These are phyloP conservation scores for Anguilla marmorata DNA, from an alignment of 2,797 vertebrate species.

Conservation along the genomic window DNA sequence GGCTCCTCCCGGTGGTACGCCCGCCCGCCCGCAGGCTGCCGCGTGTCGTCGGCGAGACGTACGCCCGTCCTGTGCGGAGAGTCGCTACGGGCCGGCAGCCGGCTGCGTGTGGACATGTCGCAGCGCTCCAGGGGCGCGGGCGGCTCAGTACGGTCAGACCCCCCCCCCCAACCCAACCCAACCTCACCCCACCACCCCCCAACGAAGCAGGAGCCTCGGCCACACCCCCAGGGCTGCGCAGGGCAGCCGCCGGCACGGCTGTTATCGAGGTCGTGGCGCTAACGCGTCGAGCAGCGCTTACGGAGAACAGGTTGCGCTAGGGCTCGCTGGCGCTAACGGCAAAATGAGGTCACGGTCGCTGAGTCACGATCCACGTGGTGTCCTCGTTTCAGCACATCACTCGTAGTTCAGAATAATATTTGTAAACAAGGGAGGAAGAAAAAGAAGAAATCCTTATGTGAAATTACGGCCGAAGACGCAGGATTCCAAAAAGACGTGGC, in stretches of 20 bases:
- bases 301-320: neutral
- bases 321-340: neutral
- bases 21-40: neutral
- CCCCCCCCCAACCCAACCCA: too few species aligned
- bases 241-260: neutral
- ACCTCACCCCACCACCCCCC: too few species aligned
- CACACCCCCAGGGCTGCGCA: neutral
- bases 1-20: too few species aligned
- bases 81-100: too few species aligned
- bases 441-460: neutral
- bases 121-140: too few species aligned
- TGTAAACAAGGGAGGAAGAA: neutral
- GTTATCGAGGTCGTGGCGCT: neutral
- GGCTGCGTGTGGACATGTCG: too few species aligned
- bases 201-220: neutral
- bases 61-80: too few species aligned
- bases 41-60: neutral
- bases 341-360: slow-evolving; percentile 8
- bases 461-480: neutral
- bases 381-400: slow-evolving; percentile 16
- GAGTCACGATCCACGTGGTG: slow-evolving; percentile 10
- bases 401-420: slow-evolving; percentile 9
- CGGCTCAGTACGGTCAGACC: neutral
- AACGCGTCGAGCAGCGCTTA: neutral
- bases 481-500: neutral